phyloP scores from a whole-genome alignment of 2,797 vertebrate species.

The Eurystomus glaucurus region DNA sequence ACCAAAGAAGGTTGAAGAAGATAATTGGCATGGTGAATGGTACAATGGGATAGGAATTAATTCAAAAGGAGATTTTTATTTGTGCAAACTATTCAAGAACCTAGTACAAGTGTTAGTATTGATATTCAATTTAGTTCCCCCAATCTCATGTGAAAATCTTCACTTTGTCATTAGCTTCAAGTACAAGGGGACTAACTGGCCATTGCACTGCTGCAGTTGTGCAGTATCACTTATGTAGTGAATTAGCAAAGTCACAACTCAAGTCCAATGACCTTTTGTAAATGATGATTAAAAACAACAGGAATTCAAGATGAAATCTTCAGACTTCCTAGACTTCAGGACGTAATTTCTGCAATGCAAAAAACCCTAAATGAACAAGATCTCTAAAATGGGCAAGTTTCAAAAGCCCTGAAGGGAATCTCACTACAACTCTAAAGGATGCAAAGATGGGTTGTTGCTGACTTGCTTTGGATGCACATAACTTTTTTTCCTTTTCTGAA shows the following conservation, averaged over 20 bases:
- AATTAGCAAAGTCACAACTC: neutral
- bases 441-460: too few species aligned
- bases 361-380: neutral
- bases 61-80: neutral
- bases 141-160: neutral
- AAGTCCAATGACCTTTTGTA: neutral
- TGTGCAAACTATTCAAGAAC: neutral
- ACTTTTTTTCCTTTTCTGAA: neutral
- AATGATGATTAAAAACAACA: too few species aligned
- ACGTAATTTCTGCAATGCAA: neutral
- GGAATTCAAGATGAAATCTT: neutral
- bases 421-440: too few species aligned
- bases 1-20: neutral
- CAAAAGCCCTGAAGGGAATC: neutral
- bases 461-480: neutral
- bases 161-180: neutral
- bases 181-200: neutral
- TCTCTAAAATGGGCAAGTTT: neutral
- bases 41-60: neutral
- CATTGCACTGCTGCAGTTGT: neutral
- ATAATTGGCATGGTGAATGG: neutral
- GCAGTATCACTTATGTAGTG: neutral
- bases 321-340: neutral
- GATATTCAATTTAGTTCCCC: neutral
- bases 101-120: neutral